Evolutionary conservation across 2,113 vertebrate genomes (phyloP), one percentile per base, ranked within the genome.

Genomic region (Dolichotis patagonum): DNA sequence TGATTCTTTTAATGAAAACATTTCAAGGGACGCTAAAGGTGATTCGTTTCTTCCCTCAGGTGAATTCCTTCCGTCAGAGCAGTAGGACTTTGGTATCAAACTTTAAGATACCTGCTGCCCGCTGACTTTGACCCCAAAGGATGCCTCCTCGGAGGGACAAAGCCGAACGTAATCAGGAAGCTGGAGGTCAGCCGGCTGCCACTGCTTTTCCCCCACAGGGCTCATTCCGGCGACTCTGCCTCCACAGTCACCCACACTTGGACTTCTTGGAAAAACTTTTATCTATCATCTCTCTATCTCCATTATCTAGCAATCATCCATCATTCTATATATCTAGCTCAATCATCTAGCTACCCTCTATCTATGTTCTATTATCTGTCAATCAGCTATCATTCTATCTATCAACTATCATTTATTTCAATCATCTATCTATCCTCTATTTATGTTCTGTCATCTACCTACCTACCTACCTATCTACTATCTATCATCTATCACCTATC

Each of bases 1-100:
- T 9, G 60, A 71, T 86, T 75, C 41, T 82, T 93, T 81, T 54
- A 86, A 90, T 89, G 58, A 65, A 90, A 77, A 88, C 35, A 84
- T 92, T 85, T 85, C 22, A 88, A 87, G 56, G 62, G 43, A 69
- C 10, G 7, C n/a, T 56, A 52, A 82, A 43, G 13, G 8, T 56
- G 49, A 82, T 22, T 58, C 5, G 86, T 35, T 32, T 28, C 54
- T 81, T 69, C 77, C 19, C 16, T 91, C 30, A 52, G 11, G 63
- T 10, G 22, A 32, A 87, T 35, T 24, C 82, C 30, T 90, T 65
- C 22, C 7, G 20, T 38, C 24, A 13, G 38, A 73, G 67, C 20
- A 30, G 11, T 9, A 60, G 24, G 22, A 11, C 8, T 85, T 35
- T 85, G 38, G 35, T 75, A 43, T 52, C 19, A 52, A 38, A 65